Percentiles rank a stretch among this genome's conserved stretches.
Conservation (phyloP, 2,113 vertebrate genomes). For the Canis aureus region DNA sequence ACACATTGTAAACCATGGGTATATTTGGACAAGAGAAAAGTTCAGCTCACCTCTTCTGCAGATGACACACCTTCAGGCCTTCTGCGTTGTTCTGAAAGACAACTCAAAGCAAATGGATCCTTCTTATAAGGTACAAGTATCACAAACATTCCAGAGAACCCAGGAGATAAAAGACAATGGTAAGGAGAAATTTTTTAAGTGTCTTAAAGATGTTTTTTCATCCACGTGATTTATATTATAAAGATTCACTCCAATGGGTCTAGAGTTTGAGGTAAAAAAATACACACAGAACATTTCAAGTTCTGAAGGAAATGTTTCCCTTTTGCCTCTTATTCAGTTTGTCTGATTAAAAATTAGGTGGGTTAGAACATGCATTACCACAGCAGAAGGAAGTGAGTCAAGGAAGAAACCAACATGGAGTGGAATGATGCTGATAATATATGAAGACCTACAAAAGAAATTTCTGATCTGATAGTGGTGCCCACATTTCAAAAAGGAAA, state of each 20-base stretch:
- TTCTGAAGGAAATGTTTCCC: background rate
- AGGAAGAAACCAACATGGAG: slow-evolving; percentile 62
- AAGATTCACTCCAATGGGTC: background rate
- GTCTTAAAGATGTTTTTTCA: slow-evolving; percentile 36
- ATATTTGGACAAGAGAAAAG: slow-evolving; percentile 15
- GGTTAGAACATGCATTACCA: slow-evolving; percentile 56
- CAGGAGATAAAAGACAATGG: slow-evolving; percentile 57
- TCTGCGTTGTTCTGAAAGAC: background rate
- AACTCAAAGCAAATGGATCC: background rate
- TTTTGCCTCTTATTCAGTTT: background rate
- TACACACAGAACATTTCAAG: background rate
- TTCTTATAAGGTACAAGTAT: background rate
- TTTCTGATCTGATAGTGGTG: slow-evolving; percentile 56
- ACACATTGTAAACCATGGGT: background rate
- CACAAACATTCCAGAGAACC: slow-evolving; percentile 19
- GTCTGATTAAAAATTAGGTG: slow-evolving; percentile 32
- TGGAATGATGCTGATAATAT: slow-evolving; percentile 54
- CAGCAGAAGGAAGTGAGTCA: slow-evolving; percentile 63
- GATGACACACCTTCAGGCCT: accelerated
- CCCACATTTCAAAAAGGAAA: slow-evolving; percentile 57
- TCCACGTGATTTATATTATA: background rate
- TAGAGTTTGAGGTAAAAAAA: slow-evolving; percentile 47
- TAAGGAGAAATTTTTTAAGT: slow-evolving; percentile 77
- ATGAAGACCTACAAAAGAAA: slow-evolving; percentile 77
- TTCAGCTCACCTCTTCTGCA: slow-evolving; percentile 76